Percentiles rank a stretch among this genome's conserved stretches.
These are phyloP conservation scores for Entelurus aequoreus DNA, from an alignment of 2,113 vertebrate genomes.

Conservation along the genomic window DNA sequence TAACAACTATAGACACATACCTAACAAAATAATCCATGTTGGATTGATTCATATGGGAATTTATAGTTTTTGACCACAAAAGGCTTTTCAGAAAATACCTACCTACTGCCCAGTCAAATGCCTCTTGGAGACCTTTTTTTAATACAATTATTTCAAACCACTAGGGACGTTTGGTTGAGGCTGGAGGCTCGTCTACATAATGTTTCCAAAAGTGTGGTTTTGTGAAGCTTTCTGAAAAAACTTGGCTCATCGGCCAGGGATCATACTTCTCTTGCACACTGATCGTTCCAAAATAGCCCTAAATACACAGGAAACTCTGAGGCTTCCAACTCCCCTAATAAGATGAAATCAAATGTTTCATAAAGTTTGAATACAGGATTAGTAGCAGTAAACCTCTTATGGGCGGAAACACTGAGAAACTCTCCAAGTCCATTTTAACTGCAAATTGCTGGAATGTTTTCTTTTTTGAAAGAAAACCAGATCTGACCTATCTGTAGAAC, in stretches of 20 bases:
- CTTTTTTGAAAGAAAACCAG: neutral
- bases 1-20: neutral
- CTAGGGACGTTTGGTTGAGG: constrained; percentile 15
- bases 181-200: constrained; percentile 13
- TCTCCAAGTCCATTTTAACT: neutral
- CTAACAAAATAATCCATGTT: neutral
- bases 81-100: neutral
- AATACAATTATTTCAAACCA: constrained; percentile 29
- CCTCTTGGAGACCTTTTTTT: constrained; percentile 23
- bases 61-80: neutral
- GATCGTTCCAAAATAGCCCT: constrained; percentile 19
- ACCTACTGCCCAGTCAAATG: neutral
- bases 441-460: neutral
- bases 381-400: constrained; percentile 42
- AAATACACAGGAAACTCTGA: constrained; percentile 10
- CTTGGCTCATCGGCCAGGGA: constrained; percentile 27
- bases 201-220: constrained; percentile 40
- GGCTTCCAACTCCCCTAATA: constrained; percentile 11
- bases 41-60: neutral
- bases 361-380: constrained; percentile 40
- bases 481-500: constrained; percentile 19
- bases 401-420: neutral
- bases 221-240: constrained; percentile 34
- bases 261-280: constrained; percentile 20
- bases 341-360: constrained; percentile 19